Percentiles rank a stretch among this genome's conserved stretches.
These are phyloP conservation scores for Peromyscus attwateri DNA, from an alignment of 2,797 vertebrate species.

Conservation along the genomic window DNA sequence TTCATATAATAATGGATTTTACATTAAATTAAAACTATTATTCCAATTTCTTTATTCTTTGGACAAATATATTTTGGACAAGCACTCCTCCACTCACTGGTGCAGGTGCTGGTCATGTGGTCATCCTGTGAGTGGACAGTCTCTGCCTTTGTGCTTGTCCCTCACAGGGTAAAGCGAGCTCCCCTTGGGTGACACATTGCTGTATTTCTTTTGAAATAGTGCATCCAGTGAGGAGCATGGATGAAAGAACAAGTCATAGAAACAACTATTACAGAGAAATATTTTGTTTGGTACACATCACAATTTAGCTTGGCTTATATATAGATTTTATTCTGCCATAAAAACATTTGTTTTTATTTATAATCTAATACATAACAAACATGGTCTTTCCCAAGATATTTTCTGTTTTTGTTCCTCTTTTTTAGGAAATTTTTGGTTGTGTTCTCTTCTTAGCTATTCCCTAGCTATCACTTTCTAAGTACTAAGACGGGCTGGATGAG, in stretches of 20 bases:
- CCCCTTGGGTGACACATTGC: background rate
- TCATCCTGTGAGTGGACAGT: background rate
- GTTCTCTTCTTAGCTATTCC: background rate
- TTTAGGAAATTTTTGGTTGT: background rate
- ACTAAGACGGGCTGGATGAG: background rate
- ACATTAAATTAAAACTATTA: background rate
- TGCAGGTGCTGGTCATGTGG: background rate
- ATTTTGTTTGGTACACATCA: background rate
- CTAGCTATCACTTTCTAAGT: background rate
- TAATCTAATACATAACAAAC: background rate
- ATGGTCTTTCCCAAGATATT: background rate
- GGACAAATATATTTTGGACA: background rate
- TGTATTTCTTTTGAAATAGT: background rate
- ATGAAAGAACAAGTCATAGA: background rate
- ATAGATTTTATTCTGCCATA: background rate
- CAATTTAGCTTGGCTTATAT: too few species aligned
- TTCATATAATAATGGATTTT: background rate
- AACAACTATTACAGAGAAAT: background rate
- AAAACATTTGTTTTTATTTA: background rate
- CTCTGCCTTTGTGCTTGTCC: background rate
- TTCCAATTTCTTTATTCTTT: background rate
- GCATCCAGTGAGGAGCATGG: background rate
- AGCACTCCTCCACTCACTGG: too few species aligned
- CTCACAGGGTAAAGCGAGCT: background rate
- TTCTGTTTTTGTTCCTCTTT: background rate